Percentiles rank a stretch among this genome's conserved stretches.
Evolutionary conservation across 2,888 invertebrate genomes (phyloP).

Genomic region (Morinoia aosen): DNA sequence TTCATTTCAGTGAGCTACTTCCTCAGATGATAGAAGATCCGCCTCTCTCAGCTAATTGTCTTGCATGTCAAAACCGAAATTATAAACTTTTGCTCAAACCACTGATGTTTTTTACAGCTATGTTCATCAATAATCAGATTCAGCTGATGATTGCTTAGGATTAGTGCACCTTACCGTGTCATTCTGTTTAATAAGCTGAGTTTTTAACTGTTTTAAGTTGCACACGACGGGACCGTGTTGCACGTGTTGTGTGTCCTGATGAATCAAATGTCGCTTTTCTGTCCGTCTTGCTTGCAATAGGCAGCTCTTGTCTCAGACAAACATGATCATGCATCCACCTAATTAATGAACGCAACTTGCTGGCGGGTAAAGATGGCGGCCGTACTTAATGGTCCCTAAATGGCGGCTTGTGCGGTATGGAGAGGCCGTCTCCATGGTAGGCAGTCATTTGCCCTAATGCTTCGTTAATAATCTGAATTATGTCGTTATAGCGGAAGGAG

Average conservation of each 20-base stretch:
- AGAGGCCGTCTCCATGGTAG: background rate
- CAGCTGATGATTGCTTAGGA: background rate
- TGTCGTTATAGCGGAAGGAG: slow-evolving; percentile 13
- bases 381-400: background rate
- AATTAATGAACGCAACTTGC: background rate
- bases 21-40: background rate
- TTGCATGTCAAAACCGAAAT: background rate
- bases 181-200: background rate
- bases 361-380: background rate
- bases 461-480: slow-evolving; percentile 47
- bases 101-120: background rate
- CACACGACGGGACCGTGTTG: background rate
- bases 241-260: background rate
- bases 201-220: background rate
- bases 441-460: slow-evolving; percentile 19
- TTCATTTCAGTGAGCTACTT: background rate
- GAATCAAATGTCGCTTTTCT: background rate
- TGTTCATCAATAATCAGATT: background rate
- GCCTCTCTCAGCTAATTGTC: background rate
- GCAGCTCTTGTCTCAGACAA: background rate
- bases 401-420: background rate
- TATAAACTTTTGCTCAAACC: background rate
- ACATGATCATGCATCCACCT: background rate
- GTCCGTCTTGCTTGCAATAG: background rate
- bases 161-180: background rate